Evolutionary conservation across 2,888 invertebrate species (phyloP).

Genomic region (Sussaba pulchella): DNA sequence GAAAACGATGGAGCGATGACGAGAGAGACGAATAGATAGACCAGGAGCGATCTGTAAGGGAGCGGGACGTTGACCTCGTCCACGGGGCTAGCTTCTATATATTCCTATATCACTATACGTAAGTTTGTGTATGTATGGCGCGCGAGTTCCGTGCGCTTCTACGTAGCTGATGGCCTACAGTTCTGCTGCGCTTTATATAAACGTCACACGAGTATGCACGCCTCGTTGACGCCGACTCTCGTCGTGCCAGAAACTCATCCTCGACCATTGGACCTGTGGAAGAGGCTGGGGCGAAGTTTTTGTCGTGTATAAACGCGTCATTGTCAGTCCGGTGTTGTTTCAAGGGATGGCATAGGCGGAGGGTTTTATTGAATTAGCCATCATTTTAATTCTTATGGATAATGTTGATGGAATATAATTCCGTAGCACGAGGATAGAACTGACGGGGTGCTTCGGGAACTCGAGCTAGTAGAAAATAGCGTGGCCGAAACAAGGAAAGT

Average conservation of each 20-base stretch:
- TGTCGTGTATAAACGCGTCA: neutral
- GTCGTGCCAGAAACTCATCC: neutral
- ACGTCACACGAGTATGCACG: slow-evolving; percentile 50
- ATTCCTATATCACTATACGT: slow-evolving; percentile 53
- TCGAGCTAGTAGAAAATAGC: too few relatives aligned
- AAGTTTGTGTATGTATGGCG: slow-evolving; percentile 25
- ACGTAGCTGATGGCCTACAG: slow-evolving; percentile 38
- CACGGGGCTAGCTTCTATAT: slow-evolving; percentile 49
- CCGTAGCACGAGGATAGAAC: slow-evolving; percentile 53
- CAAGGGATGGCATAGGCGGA: neutral
- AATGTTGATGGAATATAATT: slow-evolving; percentile 15
- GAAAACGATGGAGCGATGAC: slow-evolving; percentile 38
- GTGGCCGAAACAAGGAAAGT: too few relatives aligned
- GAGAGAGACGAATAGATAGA: slow-evolving; percentile 51
- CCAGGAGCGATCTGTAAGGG: slow-evolving; percentile 68
- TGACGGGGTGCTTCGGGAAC: too few relatives aligned
- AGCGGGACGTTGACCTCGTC: slow-evolving; percentile 70
- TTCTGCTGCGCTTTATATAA: slow-evolving; percentile 37
- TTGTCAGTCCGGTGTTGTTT: neutral
- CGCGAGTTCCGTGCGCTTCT: slow-evolving; percentile 45
- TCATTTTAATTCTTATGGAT: slow-evolving; percentile 31
- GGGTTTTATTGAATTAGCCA: neutral
- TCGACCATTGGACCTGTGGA: neutral
- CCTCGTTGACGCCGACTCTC: slow-evolving; percentile 46
- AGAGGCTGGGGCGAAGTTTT: neutral